These are phyloP conservation scores for Porites divaricata DNA, from an alignment of 92 coral and sea anemone species.

Conservation along the genomic window DNA sequence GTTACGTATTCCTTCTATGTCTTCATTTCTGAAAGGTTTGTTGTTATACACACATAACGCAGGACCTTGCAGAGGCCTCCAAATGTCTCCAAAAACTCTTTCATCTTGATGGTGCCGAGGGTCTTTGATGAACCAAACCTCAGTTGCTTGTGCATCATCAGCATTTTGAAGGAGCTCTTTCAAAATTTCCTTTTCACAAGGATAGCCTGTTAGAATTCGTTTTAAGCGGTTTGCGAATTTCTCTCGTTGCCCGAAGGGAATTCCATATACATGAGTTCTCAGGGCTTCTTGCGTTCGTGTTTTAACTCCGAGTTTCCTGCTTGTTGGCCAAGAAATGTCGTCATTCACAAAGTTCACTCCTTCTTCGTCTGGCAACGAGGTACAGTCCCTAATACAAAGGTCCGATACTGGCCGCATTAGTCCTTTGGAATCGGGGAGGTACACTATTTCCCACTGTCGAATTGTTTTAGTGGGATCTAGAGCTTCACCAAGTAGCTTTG, in stretches of 20 bases:
- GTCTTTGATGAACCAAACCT: slow-evolving; percentile 86
- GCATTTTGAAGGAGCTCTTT: slow-evolving; percentile 95
- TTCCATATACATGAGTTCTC: slow-evolving; percentile 32
- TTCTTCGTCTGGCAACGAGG: slow-evolving; percentile 70
- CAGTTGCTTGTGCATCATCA: slow-evolving; percentile 90
- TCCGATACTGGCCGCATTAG: slow-evolving; percentile 49
- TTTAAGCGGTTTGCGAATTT: slow-evolving; percentile 83
- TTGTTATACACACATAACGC: slow-evolving; percentile 90
- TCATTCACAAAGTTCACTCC: slow-evolving; percentile 50
- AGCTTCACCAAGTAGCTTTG: neutral
- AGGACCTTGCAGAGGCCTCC: slow-evolving; percentile 90
- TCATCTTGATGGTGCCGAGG: slow-evolving; percentile 75
- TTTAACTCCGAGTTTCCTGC: slow-evolving; percentile 47
- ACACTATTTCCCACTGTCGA: slow-evolving; percentile 30
- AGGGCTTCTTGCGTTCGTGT: slow-evolving; percentile 65
- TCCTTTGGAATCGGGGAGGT: slow-evolving; percentile 57
- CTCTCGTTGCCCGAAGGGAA: slow-evolving; percentile 82
- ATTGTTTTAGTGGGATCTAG: neutral
- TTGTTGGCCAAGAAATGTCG: slow-evolving; percentile 38
- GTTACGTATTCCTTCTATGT: slow-evolving; percentile 78
- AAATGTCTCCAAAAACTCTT: slow-evolving; percentile 74
- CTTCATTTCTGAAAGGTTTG: slow-evolving; percentile 72
- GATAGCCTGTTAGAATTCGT: slow-evolving; percentile 75
- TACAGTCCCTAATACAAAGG: slow-evolving; percentile 65
- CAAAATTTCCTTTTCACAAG: slow-evolving; percentile 79